A percentile compares a stretch with the other conserved stretches of the same genome.
phyloP scores from a whole-genome alignment of 1,140 invertebrate genomes.

The Elysia chlorotica region DNA sequence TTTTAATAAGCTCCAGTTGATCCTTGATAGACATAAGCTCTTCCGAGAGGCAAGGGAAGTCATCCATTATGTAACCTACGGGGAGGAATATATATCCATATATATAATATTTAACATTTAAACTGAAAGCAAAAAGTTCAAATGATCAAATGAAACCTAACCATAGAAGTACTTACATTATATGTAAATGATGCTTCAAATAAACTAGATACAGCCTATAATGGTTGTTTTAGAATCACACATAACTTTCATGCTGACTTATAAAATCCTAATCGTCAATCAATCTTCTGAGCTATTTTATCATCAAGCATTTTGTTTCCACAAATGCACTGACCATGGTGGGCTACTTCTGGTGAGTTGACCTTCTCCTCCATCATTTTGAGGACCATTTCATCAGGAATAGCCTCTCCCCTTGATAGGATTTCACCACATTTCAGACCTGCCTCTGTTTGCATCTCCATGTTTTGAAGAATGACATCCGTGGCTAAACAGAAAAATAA shows the following conservation, averaged over 20 bases:
- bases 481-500: constrained; percentile 43
- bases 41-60: constrained; percentile 58
- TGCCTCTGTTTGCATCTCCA: constrained; percentile 55
- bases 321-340: constrained; percentile 58
- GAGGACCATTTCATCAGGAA: constrained; percentile 57
- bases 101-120: too few relatives aligned
- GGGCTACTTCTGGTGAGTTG: constrained; percentile 60
- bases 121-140: too few relatives aligned
- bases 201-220: too few relatives aligned
- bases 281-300: too few relatives aligned
- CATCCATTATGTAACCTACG: constrained; percentile 63
- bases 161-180: too few relatives aligned
- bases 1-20: constrained; percentile 60
- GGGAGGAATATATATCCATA: too few relatives aligned
- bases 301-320: not conserved
- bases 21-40: constrained; percentile 54
- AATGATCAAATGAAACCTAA: too few relatives aligned
- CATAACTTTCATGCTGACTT: too few relatives aligned
- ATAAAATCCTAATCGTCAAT: too few relatives aligned
- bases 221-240: too few relatives aligned
- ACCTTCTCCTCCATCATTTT: constrained; percentile 61
- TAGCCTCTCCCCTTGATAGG: constrained; percentile 54
- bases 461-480: constrained; percentile 51
- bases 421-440: constrained; percentile 56
- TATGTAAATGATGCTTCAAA: too few relatives aligned